Percentiles rank a stretch among this genome's conserved stretches.
Evolutionary conservation across 2,888 invertebrate species (phyloP).

Genomic region (Holacanthella duospinosa): DNA sequence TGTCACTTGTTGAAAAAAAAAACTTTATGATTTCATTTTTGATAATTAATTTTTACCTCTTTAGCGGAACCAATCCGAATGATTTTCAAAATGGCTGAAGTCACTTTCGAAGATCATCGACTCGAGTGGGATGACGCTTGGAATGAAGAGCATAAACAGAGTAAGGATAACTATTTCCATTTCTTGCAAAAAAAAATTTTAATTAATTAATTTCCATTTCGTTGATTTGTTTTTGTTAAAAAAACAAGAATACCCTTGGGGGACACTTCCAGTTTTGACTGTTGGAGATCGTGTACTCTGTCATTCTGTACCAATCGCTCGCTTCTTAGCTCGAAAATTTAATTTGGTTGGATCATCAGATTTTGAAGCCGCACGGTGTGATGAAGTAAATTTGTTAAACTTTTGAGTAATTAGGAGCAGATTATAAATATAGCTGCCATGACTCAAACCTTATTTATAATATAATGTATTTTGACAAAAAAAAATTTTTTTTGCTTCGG

Average conservation of each 20-base stretch:
- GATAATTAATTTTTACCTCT: neutral
- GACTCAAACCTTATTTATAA: neutral
- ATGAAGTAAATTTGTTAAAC: no score
- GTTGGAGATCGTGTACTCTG: conserved; percentile 7
- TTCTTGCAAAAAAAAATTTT: neutral
- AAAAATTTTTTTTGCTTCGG: neutral
- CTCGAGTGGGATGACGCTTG: conserved; percentile 1
- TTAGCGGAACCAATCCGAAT: conserved; percentile 8
- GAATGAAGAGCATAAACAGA: neutral
- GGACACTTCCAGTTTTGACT: conserved; percentile 10
- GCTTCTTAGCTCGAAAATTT: conserved; percentile 18
- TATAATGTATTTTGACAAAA: neutral
- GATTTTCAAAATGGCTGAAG: conserved; percentile 3
- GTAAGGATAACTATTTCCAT: neutral
- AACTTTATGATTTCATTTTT: neutral
- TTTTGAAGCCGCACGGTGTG: conserved; percentile 24
- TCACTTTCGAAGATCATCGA: neutral
- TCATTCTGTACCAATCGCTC: conserved; percentile 12
- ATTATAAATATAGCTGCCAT: conserved; percentile 11
- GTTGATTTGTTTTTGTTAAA: no score
- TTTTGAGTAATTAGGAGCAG: neutral
- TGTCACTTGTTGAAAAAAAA: no score
- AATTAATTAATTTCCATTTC: neutral
- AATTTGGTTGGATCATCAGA: conserved; percentile 23
- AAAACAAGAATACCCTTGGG: conserved; percentile 9